Base-by-base conservation (phyloP, 2,888 invertebrate genomes). In the Horisme vitalbata region DNA sequence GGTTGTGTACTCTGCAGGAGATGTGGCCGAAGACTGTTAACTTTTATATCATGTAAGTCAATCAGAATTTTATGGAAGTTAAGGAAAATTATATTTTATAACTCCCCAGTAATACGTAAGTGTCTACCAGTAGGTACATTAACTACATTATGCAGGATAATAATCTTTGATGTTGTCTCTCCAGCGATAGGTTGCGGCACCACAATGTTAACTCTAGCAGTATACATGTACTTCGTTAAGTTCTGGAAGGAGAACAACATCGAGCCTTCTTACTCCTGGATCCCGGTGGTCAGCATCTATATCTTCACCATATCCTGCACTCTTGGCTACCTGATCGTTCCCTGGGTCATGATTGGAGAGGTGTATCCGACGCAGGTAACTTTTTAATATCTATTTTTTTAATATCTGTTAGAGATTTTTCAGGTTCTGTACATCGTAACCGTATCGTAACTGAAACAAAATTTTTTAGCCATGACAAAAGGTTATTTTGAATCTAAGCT, bases 281-380 rank as follows among this genome's bases (percentile, higher is more conserved):
- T 94, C 14, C 93, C 94, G 0, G 90, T 93, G 0, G 75, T 89
- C 26, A 90, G 91, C 57, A 92, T 94, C 51, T 92, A 91, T 63
- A 58, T 90, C 5, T 94, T 93, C 72, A 92, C 90, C 4, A 81
- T 93, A 21, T 85, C 91, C 6, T 93, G 93, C 50, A 93, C 93
- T 0, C 71, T 93, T 6, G 94, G 94, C 6, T 94, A 93, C 61
- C 76, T 94, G 34, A 93, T 94, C 26, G 91, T 94, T 10, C 94
- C 94, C 0, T 94, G 94, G 94, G 91, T 94, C 6, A 94, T 94
- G 94, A 93, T 94, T 43, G 93, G 93, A n/a, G 94, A 94, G 71
- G 92, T 94, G 14, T 93, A 93, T 74, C 94, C 94, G 0, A 91
- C 90, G n/a, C 91, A 92, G 88, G 91, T 91, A 18, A 18, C 2